A percentile compares a stretch with the other conserved stretches of the same genome.
These are phyloP conservation scores for Hippocampus abdominalis DNA, from an alignment of 2,113 vertebrate genomes.

Conservation along the genomic window DNA sequence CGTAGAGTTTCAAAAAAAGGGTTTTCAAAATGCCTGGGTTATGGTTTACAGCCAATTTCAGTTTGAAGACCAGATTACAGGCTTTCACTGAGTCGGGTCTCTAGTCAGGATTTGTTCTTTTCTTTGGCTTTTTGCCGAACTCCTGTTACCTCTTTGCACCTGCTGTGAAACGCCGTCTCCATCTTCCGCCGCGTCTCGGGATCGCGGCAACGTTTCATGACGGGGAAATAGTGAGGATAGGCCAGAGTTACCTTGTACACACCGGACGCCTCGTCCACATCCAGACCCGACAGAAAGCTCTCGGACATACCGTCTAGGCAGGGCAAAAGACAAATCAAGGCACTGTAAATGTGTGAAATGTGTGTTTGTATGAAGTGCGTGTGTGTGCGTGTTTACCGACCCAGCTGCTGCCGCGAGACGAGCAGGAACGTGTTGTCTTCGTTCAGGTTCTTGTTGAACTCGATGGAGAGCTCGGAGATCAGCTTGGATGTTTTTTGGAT, in stretches of 20 bases:
- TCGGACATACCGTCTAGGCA: slow-evolving; percentile 81
- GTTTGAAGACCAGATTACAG: too few species aligned
- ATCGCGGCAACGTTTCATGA: slow-evolving; percentile 89
- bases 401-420: slow-evolving; percentile 83
- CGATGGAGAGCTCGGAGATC: slow-evolving; percentile 86
- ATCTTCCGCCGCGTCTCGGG: slow-evolving; percentile 88
- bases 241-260: slow-evolving; percentile 85
- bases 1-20: too few species aligned
- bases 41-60: too few species aligned
- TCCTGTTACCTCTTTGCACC: slow-evolving; percentile 85
- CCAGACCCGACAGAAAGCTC: slow-evolving; percentile 82
- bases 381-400: slow-evolving; percentile 59
- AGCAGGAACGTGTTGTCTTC: slow-evolving; percentile 83
- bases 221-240: slow-evolving; percentile 90
- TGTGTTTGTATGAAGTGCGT: background rate
- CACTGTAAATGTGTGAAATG: too few species aligned
- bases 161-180: slow-evolving; percentile 88
- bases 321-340: background rate
- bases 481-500: slow-evolving; percentile 84
- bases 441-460: slow-evolving; percentile 92
- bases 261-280: slow-evolving; percentile 59
- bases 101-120: background rate
- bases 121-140: background rate
- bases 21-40: too few species aligned
- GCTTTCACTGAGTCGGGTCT: too few species aligned